A percentile compares a stretch with the other conserved stretches of the same genome.
Evolutionary conservation across 2,113 vertebrate species (phyloP).

Genomic region (Dicaeum eximium): DNA sequence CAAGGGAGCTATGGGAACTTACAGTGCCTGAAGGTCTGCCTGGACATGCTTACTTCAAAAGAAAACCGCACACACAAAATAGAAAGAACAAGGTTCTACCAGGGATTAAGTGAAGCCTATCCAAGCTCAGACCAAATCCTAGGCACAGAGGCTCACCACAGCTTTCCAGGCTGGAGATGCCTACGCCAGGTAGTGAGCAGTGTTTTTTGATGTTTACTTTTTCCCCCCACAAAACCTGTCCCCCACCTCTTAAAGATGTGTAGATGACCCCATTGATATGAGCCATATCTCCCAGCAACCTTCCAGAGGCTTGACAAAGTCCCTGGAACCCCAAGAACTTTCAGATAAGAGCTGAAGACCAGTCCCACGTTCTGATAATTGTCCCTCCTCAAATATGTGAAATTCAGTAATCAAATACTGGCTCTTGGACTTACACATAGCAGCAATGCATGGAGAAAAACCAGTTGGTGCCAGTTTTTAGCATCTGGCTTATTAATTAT

Average conservation of each 20-base stretch:
- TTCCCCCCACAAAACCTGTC: accelerated
- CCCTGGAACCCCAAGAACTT: background rate
- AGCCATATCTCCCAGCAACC: background rate
- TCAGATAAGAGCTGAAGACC: background rate
- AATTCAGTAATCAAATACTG: background rate
- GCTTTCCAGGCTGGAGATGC: background rate
- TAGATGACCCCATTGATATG: background rate
- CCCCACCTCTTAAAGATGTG: background rate
- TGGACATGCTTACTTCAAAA: background rate
- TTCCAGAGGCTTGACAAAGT: background rate
- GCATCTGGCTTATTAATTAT: background rate
- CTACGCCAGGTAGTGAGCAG: no score
- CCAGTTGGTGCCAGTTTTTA: background rate
- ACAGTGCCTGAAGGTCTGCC: background rate
- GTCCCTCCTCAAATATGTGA: background rate
- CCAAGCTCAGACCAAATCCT: background rate
- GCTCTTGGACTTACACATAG: background rate
- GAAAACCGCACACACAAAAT: background rate
- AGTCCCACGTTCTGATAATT: background rate
- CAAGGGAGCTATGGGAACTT: background rate
- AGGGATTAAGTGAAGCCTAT: background rate
- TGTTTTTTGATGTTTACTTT: background rate
- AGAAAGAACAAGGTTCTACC: background rate
- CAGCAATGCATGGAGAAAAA: background rate
- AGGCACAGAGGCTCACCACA: background rate